Evolutionary conservation across 2,113 vertebrate genomes (phyloP).

Genomic region (Chamaea fasciata): DNA sequence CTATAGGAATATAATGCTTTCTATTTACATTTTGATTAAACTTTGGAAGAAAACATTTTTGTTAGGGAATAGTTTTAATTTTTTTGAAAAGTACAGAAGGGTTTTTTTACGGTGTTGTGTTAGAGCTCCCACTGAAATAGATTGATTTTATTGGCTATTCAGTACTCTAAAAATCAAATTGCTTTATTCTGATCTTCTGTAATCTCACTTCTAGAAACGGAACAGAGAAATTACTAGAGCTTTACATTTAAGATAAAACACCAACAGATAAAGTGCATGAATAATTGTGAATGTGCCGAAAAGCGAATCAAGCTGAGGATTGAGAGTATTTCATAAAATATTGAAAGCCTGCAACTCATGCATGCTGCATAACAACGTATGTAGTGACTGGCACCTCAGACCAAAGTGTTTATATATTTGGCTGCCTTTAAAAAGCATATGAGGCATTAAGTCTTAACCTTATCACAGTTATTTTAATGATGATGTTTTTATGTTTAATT

Average conservation of each 20-base stretch:
- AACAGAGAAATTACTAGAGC: background rate
- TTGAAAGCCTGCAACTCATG: background rate
- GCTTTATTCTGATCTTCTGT: background rate
- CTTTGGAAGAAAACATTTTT: background rate
- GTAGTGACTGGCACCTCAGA: background rate
- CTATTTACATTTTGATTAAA: background rate
- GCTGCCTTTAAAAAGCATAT: background rate
- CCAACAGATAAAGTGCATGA: background rate
- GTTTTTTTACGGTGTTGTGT: background rate
- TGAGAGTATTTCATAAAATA: conserved; percentile 19
- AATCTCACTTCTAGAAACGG: background rate
- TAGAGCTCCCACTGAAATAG: background rate
- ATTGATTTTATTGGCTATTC: background rate
- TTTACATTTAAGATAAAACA: conserved; percentile 9
- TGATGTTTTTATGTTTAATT: conserved; percentile 70
- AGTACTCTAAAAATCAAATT: background rate
- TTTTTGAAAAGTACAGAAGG: background rate
- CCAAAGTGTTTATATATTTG: background rate
- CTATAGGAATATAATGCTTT: background rate
- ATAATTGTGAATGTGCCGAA: background rate
- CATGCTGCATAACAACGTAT: background rate
- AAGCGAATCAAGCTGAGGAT: background rate
- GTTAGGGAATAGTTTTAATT: background rate
- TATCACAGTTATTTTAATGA: conserved; percentile 55
- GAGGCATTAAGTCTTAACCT: conserved; percentile 11